Base-by-base conservation (phyloP, 2,888 invertebrate species). In the Tholera decimalis region DNA sequence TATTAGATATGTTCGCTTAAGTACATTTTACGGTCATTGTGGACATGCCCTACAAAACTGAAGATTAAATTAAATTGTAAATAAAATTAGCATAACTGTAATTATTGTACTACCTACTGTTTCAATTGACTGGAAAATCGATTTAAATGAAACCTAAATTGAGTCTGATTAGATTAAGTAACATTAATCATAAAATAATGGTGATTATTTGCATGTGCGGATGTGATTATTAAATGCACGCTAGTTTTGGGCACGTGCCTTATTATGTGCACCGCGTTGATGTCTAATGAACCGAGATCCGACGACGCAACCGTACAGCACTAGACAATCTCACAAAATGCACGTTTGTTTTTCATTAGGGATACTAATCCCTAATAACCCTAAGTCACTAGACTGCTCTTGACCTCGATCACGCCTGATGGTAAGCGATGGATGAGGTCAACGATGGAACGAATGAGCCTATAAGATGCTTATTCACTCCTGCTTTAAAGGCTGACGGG, bases 201-300 rank as follows among this genome's bases (percentile, higher is more conserved):
- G 20, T 15, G 15, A 9, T 41, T 22, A 49, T 71, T 70, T 51
- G 18, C 54, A 43, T 30, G 50, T 18, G 7, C 26, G 26, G 35
- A 55, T 50, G 60, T 33, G 20, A 47, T 49, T 41, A 59, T 65
- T 46, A 55, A 24, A 8, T 26, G 56, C 61, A 73, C 54, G 64
- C 44, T 18, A 68, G 37, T n/a, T 59, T 62, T 53, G 2, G 35
- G 24, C 24, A 3, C 35, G 30, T 55, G 37, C n/a, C 15, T 24
- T 28, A 39, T 49, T 37, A 44, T 46, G 54, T 15, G 54, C 50
- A 64, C 72, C 75, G 77, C 86, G 87, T 86, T 86, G 84, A 87
- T 77, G 82, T 86, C 85, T 85, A 75, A 75, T 83, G 66, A 43
- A 72, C 61, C 50, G 56, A 43, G 72, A 63, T 44, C 18, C 22